phyloP scores from a whole-genome alignment of 1,140 invertebrate genomes.

The Sinonovacula constricta region DNA sequence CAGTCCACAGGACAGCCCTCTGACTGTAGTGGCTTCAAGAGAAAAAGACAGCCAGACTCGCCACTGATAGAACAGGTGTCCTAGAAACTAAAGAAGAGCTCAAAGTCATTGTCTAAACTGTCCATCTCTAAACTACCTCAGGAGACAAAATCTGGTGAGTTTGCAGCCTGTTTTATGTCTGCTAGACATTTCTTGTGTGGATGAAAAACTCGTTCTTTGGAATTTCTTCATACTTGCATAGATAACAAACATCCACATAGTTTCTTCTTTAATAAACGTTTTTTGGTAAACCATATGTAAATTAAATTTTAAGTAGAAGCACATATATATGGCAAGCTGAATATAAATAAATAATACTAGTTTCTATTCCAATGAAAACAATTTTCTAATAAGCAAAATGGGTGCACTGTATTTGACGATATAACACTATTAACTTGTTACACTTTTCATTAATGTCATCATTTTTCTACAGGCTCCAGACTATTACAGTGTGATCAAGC shows the following conservation, averaged over 20 bases:
- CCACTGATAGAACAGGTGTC: constrained; percentile 51
- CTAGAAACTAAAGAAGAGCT: constrained; percentile 53
- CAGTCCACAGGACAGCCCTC: constrained; percentile 71
- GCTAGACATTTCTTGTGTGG: not conserved
- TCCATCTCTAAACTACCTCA: not conserved
- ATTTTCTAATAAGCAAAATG: no score
- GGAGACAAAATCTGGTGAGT: constrained; percentile 8
- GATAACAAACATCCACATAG: no score
- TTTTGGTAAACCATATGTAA: not conserved
- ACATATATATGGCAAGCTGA: not conserved
- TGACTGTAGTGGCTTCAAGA: constrained; percentile 52
- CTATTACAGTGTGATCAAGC: constrained; percentile 92
- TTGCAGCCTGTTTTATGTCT: not conserved
- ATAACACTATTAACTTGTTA: not conserved
- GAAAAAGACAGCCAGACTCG: constrained; percentile 42
- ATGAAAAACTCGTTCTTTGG: not conserved
- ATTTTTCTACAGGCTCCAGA: constrained; percentile 87
- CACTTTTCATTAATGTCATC: not conserved
- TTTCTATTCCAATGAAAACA: no score
- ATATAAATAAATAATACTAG: not conserved
- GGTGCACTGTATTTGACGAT: not conserved
- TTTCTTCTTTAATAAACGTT: no score
- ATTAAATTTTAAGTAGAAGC: not conserved
- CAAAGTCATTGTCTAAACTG: constrained; percentile 58
- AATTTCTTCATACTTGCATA: no score